Base-by-base conservation (phyloP, 2,888 invertebrate species). In the Sipunculus nudus region DNA sequence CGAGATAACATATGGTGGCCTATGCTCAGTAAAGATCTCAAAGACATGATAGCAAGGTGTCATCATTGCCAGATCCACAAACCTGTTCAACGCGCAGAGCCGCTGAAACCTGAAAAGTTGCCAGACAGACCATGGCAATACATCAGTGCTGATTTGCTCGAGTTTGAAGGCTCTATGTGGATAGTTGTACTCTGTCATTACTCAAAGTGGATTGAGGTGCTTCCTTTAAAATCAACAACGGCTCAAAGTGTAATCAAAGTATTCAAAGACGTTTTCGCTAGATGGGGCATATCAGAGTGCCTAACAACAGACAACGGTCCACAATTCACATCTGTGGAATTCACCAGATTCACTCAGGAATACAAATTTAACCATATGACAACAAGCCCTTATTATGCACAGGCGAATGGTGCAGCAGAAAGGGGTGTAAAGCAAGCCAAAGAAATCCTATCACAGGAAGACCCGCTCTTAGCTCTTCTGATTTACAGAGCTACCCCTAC, bases 111-210 rank as follows among this genome's bases (percentile, higher is more conserved):
- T 0, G 66, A 65, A 0, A n/a, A 19, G 10, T 26, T 71, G 21
- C 66, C 68, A 21, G 49, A 53, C 8, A 38, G 63, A 13, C 63
- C 66, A 39, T 70, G 70, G 66, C 55, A 63, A 13, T 65, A 52
- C 39, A 46, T 62, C 0, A 57, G 58, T 0, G 68, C 62, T 1
- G 70, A 71, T 31, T 23, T 70, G 6, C 68, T 35, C 29, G 63
- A 67, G 21, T 32, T 61, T 1, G 58, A 58, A 4, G 68, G 68
- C 48, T 70, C n/a, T n/a, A n/a, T n/a, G n/a, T n/a, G n/a, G n/a
- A n/a, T n/a, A n/a, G n/a, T n/a, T n/a, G n/a, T n/a, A n/a, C n/a
- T n/a, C n/a, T n/a, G n/a, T n/a, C n/a, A 70, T 38, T 67, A 41
- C 28, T 61, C 67, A 4, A 28, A 47, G 23, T 54, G 10, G 16